Evolutionary conservation across 2,113 vertebrate genomes (phyloP), one percentile per base, ranked within the genome.

Genomic region (Nibea coibor): DNA sequence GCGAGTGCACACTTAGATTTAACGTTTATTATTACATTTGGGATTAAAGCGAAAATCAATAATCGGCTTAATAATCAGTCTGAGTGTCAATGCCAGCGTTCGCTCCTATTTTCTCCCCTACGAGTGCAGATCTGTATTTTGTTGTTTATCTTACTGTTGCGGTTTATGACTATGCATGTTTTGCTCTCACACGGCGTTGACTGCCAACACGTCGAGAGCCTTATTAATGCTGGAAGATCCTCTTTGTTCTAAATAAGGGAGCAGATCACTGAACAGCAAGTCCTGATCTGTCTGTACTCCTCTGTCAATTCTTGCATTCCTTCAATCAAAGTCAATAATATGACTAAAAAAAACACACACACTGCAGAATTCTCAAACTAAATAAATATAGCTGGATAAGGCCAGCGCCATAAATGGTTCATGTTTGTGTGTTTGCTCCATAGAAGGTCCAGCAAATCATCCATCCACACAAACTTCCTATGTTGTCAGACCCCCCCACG

Each of bases 381-480:
- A 17, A 51, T n/a, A 39, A 39, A 7, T 66, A 65, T 20, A 22
- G 51, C 56, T 11, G 17, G 39, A 24, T 39, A 45, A 24, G 47
- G 45, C 4, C 15, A 48, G 12, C 7, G 12, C 66, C 56, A 24
- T 77, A 73, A 58, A 83, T 51, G 51, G 26, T 67, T 35, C 7
- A 26, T 70, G 50, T 71, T 70, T 69, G 22, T 69, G 67, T 70
- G 47, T 73, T 69, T 76, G 35, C 19, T 72, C 20, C 10, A 53
- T 74, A 62, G 64, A 74, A 57, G 65, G 59, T 76, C 22, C 35
- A 72, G 56, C 42, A 64, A 6, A 74, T 85, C 39, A 48, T 28
- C 59, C 76, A 73, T 76, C 78, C 78, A 78, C 88, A 78, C 48
- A 87, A 75, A 42, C 71, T 89, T 94, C 89, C 83, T 91, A 93